These are phyloP conservation scores for Hypotaenidia philippensis DNA, from an alignment of 2,797 vertebrate genomes.

Conservation along the genomic window DNA sequence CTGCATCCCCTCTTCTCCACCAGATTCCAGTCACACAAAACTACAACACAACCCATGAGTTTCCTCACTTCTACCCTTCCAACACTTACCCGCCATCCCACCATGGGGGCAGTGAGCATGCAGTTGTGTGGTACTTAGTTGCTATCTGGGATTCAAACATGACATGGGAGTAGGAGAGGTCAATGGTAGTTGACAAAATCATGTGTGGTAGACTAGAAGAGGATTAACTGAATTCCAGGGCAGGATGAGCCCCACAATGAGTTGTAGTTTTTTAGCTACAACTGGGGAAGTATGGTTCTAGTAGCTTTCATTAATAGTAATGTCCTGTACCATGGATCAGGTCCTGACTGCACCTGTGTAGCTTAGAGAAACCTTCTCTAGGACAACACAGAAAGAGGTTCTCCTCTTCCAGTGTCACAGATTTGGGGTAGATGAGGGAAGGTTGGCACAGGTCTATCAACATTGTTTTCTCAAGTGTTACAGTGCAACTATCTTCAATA, in stretches of 20 bases:
- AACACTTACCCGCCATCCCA: no score
- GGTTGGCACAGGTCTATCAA: not conserved
- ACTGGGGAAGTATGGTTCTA: not conserved
- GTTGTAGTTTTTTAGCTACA: not conserved
- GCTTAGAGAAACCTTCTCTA: not conserved
- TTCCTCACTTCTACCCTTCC: no score
- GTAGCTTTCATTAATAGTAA: not conserved
- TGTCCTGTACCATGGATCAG: not conserved
- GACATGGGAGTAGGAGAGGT: not conserved
- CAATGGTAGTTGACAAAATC: not conserved
- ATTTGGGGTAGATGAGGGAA: not conserved
- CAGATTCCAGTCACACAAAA: no score
- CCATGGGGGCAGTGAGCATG: no score
- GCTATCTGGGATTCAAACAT: no score
- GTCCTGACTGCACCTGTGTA: fast-evolving
- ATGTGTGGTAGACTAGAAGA: not conserved
- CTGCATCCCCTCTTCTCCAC: no score
- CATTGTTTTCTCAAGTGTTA: not conserved
- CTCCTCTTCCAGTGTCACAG: not conserved
- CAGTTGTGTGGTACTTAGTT: no score
- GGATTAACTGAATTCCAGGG: not conserved
- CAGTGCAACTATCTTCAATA: not conserved
- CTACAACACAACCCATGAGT: no score
- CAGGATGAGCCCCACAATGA: not conserved
- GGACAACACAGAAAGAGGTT: not conserved